Evolutionary conservation across 2,888 invertebrate species (phyloP), one percentile per base, ranked within the genome.

Genomic region (Entomobrya proxima): DNA sequence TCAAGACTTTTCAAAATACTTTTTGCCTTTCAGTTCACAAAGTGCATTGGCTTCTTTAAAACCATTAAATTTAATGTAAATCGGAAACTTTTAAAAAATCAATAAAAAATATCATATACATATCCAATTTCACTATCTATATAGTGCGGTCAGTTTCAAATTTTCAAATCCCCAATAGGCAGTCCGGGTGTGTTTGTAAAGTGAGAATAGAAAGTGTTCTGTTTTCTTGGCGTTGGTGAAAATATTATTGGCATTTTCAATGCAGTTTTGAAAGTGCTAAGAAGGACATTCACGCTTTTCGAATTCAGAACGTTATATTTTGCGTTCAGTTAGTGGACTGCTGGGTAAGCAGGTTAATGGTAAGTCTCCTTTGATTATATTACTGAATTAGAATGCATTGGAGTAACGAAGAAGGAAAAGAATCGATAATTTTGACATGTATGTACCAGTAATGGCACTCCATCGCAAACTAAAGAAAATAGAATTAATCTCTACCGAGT

Each of bases 271-370:
- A 64, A 35, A 64, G 64, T 35, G 64, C 5, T 15, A 64, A 40
- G 21, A 67, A 40, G 2, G 35, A 30, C 15, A 32, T 30, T 24
- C 67, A 58, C 7, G 58, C 7, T n/a, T 21, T 15, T 2, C 15
- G 11, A n/a, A 64, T 15, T 64, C 64, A 44, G 7, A 27, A 72
- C n/a, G 30, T 27, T 72, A 47, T 72, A 44, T 72, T 35, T 72
- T 72, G 9, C 72, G 2, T 40, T 21, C 35, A 40, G n/a, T 67
- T 7, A 44, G 40, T 69, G 44, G 69, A 50, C 72, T 30, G 27
- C 13, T 69, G 69, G 50, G 15, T 50, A 72, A 47, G 32, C 72
- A 72, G 72, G 72, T 72, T 72, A 72, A 47, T 50, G 50, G 67
- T 7, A 40, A 40, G 40, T 67, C 21, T 21, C 5, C 15, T 37